These are phyloP conservation scores for Mesitornis unicolor DNA, from an alignment of 2,113 vertebrate species.

Conservation along the genomic window DNA sequence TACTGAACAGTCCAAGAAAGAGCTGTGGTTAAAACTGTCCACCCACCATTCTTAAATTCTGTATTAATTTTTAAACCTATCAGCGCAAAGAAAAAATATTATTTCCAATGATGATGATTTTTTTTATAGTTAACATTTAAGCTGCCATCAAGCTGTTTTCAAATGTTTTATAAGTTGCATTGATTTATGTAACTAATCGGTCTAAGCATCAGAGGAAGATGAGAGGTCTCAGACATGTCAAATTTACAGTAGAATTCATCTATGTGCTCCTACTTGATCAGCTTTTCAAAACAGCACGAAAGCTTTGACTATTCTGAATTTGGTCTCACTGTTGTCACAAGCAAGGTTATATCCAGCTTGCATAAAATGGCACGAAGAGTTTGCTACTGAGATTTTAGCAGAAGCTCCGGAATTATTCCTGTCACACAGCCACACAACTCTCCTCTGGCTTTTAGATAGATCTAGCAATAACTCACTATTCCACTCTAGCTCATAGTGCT, in stretches of 20 bases:
- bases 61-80: not conserved
- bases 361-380: not conserved
- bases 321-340: no score
- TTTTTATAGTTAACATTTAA: not conserved
- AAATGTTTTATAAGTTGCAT: not conserved
- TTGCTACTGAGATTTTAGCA: not conserved
- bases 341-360: not conserved
- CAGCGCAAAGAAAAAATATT: not conserved
- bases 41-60: not conserved
- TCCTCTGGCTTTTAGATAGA: not conserved
- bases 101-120: not conserved
- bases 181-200: not conserved
- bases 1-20: not conserved
- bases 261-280: not conserved
- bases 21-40: not conserved
- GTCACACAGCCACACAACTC: not conserved
- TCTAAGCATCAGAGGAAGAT: not conserved
- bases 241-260: not conserved
- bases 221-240: not conserved
- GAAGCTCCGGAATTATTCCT: not conserved
- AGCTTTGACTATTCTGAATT: no score
- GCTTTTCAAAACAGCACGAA: not conserved
- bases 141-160: not conserved
- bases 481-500: not conserved
- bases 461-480: not conserved